These are phyloP conservation scores for Limosa lapponica DNA, from an alignment of 2,797 vertebrate species.

Conservation along the genomic window DNA sequence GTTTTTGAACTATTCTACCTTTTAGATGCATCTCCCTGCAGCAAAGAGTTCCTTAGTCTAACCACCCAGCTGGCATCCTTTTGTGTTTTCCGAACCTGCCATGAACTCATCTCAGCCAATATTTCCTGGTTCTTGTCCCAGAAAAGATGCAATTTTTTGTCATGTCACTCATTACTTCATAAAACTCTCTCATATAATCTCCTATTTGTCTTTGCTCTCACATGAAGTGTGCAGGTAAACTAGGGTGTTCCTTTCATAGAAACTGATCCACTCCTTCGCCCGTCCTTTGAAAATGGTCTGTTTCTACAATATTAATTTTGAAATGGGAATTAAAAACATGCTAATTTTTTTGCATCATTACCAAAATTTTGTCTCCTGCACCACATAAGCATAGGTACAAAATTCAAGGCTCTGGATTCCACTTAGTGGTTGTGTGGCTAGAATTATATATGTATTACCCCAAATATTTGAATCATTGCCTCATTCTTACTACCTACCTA, in stretches of 20 bases:
- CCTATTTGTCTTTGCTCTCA: background rate
- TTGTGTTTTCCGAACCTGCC: background rate
- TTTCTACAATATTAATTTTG: background rate
- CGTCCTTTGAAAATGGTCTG: background rate
- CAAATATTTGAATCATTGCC: background rate
- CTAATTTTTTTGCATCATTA: fast-evolving
- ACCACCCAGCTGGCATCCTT: background rate
- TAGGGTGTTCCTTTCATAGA: background rate
- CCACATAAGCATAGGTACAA: background rate
- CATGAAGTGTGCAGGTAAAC: background rate
- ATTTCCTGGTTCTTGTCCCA: background rate
- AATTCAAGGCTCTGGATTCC: background rate
- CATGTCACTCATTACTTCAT: background rate
- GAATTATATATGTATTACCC: background rate
- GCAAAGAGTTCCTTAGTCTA: background rate
- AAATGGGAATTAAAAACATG: background rate
- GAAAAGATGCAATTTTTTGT: background rate
- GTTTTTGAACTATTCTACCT: background rate
- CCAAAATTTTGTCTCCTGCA: background rate
- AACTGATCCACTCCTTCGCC: background rate
- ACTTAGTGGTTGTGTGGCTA: background rate
- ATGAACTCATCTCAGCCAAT: background rate
- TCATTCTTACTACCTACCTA: background rate
- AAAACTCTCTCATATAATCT: background rate
- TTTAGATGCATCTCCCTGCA: background rate